Conservation (phyloP, 2,797 vertebrate genomes). For the Anabacerthia variegaticeps region DNA sequence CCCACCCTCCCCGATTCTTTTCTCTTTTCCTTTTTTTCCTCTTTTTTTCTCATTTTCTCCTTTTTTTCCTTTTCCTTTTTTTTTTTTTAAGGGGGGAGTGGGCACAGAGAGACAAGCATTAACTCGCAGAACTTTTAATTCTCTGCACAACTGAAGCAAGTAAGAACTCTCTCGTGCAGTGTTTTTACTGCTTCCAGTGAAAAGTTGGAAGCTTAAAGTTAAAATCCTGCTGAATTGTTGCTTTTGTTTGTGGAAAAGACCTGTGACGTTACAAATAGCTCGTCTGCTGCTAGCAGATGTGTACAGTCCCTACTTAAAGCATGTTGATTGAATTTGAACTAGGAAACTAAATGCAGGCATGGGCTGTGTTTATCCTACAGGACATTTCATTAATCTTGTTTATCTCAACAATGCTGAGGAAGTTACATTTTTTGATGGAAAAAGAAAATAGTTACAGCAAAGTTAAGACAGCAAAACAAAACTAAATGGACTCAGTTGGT, state of each 20-base stretch:
- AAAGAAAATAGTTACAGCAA: background rate
- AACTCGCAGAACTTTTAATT: background rate
- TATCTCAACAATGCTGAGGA: slow-evolving; percentile 25
- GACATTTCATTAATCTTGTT: slow-evolving; percentile 52
- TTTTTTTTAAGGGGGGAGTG: background rate
- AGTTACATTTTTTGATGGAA: slow-evolving; percentile 37
- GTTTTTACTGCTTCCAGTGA: background rate
- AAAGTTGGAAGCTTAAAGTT: slow-evolving; percentile 20
- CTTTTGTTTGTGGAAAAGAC: slow-evolving; percentile 26
- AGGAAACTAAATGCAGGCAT: slow-evolving; percentile 8
- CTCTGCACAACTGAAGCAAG: background rate
- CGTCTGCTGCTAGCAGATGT: slow-evolving; percentile 16
- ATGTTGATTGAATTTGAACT: slow-evolving; percentile 50
- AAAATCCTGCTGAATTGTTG: slow-evolving; percentile 32
- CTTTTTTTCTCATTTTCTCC: background rate
- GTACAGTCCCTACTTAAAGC: slow-evolving; percentile 31
- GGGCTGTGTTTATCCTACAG: slow-evolving; percentile 25
- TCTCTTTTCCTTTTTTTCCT: background rate
- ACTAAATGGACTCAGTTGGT: background rate
- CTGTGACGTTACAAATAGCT: slow-evolving; percentile 22
- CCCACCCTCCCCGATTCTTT: background rate
- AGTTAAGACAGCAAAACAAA: slow-evolving; percentile 7
- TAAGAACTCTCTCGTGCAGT: background rate
- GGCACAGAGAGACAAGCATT: accelerated
- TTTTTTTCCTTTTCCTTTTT: background rate